Conservation (phyloP, 2,888 invertebrate species). For the Thereva unica region DNA sequence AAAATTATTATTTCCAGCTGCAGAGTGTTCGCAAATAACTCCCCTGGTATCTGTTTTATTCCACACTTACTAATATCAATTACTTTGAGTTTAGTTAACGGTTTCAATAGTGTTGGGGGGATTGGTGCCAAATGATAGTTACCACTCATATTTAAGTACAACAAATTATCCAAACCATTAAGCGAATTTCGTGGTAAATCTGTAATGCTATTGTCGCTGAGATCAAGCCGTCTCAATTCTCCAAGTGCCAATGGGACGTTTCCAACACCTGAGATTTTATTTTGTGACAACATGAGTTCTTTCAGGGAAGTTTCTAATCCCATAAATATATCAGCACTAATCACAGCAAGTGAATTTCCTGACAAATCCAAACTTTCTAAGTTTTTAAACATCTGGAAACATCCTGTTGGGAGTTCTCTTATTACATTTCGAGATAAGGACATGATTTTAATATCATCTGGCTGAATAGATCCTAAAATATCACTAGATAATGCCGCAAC, state of each 20-base stretch:
- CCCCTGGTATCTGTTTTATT: slow-evolving; percentile 72
- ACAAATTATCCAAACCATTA: slow-evolving; percentile 67
- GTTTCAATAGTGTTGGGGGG: slow-evolving; percentile 70
- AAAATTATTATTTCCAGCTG: slow-evolving; percentile 71
- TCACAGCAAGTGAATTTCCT: slow-evolving; percentile 74
- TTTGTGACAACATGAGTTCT: slow-evolving; percentile 73
- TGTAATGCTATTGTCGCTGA: slow-evolving; percentile 78
- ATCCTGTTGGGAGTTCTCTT: slow-evolving; percentile 78
- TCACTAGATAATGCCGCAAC: slow-evolving; percentile 83
- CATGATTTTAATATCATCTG: slow-evolving; percentile 71
- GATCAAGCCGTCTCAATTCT: slow-evolving; percentile 70
- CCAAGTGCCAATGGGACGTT: slow-evolving; percentile 67
- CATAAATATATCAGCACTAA: slow-evolving; percentile 74
- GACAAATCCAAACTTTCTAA: slow-evolving; percentile 74
- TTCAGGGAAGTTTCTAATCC: slow-evolving; percentile 76
- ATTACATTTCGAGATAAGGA: slow-evolving; percentile 83
- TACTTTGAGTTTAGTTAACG: slow-evolving; percentile 68
- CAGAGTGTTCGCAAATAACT: slow-evolving; percentile 70
- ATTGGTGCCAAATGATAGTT: slow-evolving; percentile 71
- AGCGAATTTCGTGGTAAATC: slow-evolving; percentile 73
- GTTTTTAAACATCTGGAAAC: slow-evolving; percentile 78
- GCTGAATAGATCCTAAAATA: slow-evolving; percentile 70
- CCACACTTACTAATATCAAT: slow-evolving; percentile 77
- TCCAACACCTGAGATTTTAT: slow-evolving; percentile 70
- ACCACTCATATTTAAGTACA: slow-evolving; percentile 74